Evolutionary conservation across 1,140 invertebrate genomes (phyloP).

Genomic region (Brachionus calyciflorus): DNA sequence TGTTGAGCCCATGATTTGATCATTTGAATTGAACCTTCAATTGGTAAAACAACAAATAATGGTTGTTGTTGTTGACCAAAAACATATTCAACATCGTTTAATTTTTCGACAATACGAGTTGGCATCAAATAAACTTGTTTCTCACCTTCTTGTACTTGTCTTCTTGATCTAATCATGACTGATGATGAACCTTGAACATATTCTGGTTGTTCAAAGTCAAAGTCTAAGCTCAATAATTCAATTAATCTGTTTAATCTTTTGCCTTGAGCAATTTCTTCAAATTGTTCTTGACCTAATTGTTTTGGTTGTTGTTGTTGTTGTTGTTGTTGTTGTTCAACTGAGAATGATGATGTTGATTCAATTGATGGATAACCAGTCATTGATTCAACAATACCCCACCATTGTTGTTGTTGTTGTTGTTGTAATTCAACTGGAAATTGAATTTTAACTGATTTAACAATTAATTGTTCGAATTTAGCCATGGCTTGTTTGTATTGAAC

Average conservation of each 20-base stretch:
- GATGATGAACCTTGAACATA: too few species aligned
- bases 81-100: constrained; percentile 24
- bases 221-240: too few species aligned
- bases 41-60: constrained; percentile 31
- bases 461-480: not conserved
- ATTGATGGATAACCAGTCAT: not conserved
- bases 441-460: not conserved
- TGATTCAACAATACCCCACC: not conserved
- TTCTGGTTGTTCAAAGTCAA: too few species aligned
- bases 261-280: not conserved
- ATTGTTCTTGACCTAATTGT: not conserved
- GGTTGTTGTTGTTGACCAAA: constrained; percentile 19
- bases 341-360: not conserved
- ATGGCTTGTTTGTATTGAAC: not conserved
- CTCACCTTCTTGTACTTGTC: constrained; percentile 1
- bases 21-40: not conserved
- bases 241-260: not conserved
- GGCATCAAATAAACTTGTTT: constrained; percentile 11
- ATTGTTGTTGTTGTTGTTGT: not conserved
- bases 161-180: not conserved
- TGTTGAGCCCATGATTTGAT: constrained; percentile 31
- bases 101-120: not conserved
- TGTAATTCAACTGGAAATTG: constrained; percentile 20
- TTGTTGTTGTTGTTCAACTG: too few species aligned
- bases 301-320: too few species aligned